Percentiles rank a stretch among this genome's conserved stretches.
Evolutionary conservation across 1,140 invertebrate genomes (phyloP).

Genomic region (Charaxes varanes): DNA sequence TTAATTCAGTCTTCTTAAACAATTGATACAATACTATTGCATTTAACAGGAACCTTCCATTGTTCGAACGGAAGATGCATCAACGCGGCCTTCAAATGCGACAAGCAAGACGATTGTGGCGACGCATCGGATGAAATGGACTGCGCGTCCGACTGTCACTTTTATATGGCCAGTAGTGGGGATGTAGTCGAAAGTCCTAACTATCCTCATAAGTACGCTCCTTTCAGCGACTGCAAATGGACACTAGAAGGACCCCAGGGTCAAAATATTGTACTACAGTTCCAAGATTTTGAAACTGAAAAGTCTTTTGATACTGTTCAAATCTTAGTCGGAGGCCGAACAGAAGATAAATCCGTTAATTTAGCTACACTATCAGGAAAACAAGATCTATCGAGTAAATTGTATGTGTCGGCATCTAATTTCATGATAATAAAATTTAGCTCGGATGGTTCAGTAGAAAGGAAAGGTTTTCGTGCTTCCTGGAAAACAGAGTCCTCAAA

Average conservation of each 20-base stretch:
- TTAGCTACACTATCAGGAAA: constrained; percentile 93
- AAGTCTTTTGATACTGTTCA: constrained; percentile 97
- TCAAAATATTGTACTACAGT: constrained; percentile 93
- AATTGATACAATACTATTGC: constrained; percentile 16
- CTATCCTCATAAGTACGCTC: constrained; percentile 93
- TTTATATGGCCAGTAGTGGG: constrained; percentile 94
- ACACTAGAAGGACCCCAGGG: constrained; percentile 96
- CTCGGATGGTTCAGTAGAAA: constrained; percentile 94
- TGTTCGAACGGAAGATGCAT: constrained; percentile 95
- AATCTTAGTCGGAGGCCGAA: constrained; percentile 94
- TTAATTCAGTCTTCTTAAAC: constrained; percentile 10
- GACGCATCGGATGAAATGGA: constrained; percentile 94
- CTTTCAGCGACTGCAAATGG: constrained; percentile 96
- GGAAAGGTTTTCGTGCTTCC: constrained; percentile 93
- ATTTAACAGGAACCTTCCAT: constrained; percentile 84
- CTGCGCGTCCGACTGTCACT: constrained; percentile 91
- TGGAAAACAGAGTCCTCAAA: constrained; percentile 95
- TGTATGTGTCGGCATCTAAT: constrained; percentile 95
- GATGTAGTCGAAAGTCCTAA: constrained; percentile 96
- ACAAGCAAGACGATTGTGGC: constrained; percentile 94
- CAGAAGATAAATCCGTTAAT: constrained; percentile 94
- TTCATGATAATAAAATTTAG: constrained; percentile 99
- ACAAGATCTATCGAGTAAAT: constrained; percentile 85
- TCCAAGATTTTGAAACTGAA: constrained; percentile 98
- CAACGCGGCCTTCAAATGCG: constrained; percentile 91